Percentiles rank a stretch among this genome's conserved stretches.
phyloP scores from a whole-genome alignment of 2,113 vertebrate genomes.

The Caranx ignobilis region DNA sequence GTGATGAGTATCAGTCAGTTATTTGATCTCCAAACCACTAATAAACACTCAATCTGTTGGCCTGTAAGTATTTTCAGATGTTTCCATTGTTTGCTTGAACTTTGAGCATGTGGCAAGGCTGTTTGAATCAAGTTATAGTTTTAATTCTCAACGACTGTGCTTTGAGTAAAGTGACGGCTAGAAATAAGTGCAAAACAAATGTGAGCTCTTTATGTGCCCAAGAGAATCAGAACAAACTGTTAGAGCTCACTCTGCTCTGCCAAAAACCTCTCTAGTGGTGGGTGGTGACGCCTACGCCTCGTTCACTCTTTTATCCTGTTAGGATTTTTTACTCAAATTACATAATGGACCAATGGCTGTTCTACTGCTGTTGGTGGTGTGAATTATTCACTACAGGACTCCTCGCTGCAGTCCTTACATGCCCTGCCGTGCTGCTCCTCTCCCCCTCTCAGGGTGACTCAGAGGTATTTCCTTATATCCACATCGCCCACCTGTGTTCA shows the following conservation, averaged over 20 bases:
- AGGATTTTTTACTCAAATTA: conserved; percentile 68
- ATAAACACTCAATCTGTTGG: conserved; percentile 17
- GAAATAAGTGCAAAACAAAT: conserved; percentile 66
- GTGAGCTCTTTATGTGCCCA: conserved; percentile 45
- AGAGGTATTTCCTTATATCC: conserved; percentile 36
- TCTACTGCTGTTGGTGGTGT: conserved; percentile 43
- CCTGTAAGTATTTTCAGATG: conserved; percentile 43
- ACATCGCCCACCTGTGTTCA: conserved; percentile 40
- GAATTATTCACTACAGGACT: conserved; percentile 65
- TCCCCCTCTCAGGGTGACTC: conserved; percentile 25
- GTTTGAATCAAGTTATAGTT: conserved; percentile 6
- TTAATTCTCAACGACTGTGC: conserved; percentile 13
- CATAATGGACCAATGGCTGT: conserved; percentile 63
- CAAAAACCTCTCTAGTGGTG: conserved; percentile 67
- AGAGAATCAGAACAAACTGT: conserved; percentile 74
- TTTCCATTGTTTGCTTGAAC: conserved; percentile 20
- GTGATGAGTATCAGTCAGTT: not conserved
- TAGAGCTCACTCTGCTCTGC: conserved; percentile 54
- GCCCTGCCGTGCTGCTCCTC: conserved; percentile 9
- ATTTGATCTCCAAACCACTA: not conserved
- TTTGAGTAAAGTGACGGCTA: conserved; percentile 42
- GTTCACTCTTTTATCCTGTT: conserved; percentile 68
- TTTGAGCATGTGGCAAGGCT: conserved; percentile 18
- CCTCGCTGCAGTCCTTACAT: conserved; percentile 23
- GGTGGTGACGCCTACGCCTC: conserved; percentile 70